Evolutionary conservation across 2,113 vertebrate species (phyloP), one percentile per base, ranked within the genome.

Genomic region (Aix galericulata): DNA sequence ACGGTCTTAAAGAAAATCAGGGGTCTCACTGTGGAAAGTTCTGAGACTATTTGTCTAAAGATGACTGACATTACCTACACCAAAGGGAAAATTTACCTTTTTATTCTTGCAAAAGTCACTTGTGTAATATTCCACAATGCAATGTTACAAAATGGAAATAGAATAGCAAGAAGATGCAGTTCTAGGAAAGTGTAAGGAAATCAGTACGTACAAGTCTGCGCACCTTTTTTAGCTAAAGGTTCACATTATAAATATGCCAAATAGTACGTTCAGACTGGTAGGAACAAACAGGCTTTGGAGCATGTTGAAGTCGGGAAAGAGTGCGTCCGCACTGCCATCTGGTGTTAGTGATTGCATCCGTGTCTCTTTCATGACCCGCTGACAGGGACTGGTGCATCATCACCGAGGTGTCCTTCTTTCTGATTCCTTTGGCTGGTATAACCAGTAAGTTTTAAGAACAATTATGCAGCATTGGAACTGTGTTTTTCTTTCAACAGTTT

Each of bases 311-410:
- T 26, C 46, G 9, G 48, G 25, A 12, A n/a, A 25, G 9, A 8
- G 6, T 3, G 4, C 9, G 9, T 42, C 62, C 4, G n/a, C 75
- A 17, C 69, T 94, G 93, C 93, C 94, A 67, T 59, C 95, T 96
- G 87, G 23, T 83, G 97, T 23, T 74, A 16, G 38, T n/a, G 7
- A 25, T 2, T 8, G 2, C 1, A 8, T 0, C 42, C 2, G 6
- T 8, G 40, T 18, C n/a, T 18, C 32, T 56, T 9, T 31, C 1
- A 2, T 0, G 46, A 4, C 1, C 5, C 2, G 0, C 14, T 11
- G 4, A 3, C n/a, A 1, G 1, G 0, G 1, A 27, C 1, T 1
- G 55, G 25, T 9, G 1, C 4, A 3, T 1, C 13, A 6, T 8
- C 1, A 11, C 0, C 8, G 7, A 8, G 5, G 9, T 2, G 3